Base-by-base conservation (phyloP, 2,113 vertebrate genomes). In the Spea multiplicata region DNA sequence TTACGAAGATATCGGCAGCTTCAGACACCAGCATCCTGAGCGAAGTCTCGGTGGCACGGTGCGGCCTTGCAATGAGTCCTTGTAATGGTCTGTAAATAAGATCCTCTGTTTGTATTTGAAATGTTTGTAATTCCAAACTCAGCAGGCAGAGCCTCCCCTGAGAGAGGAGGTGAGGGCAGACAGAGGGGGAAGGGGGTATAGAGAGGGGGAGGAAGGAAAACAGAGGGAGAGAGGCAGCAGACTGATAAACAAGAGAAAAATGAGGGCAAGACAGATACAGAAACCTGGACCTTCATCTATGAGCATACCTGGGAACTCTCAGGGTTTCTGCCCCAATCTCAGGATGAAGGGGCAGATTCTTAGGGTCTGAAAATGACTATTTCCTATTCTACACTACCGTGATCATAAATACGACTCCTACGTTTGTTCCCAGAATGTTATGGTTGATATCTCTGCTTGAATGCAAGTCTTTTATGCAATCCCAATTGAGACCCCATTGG, bases 21-120 rank as follows among this genome's bases (percentile, higher is more conserved):
- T 4, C 55, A 76, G 46, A 16, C 10, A 59, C 50, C 4, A 5
- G 6, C 17, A 53, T 61, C 44, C 17, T 3, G 3, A 44, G 4
- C 2, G 8, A 12, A 50, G 65, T 12, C 17, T 13, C 7, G 45
- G 45, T 48, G 62, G 74, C 66, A 49, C 50, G 45, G 10, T 59
- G 55, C 55, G 10, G 30, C 57, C 61, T 78, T 78, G 68, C 69
- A 78, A 53, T 8, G 76, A 69, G 50, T 73, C 77, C 77, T 79
- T 73, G 77, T 73, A 73, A 72, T 73, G 77, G 77, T 79, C 70
- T 66, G 77, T 79, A 79, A 79, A 79, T 79, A 79, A 66, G 50
- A 79, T 79, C 77, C 77, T 79, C 71, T 79, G 77, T 79, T 79
- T 79, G 77, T 73, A 73, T 79, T 79, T 79, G 69, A 55, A 44